Base-by-base conservation (phyloP, 2,113 vertebrate species). In the Lophura nycthemera region DNA sequence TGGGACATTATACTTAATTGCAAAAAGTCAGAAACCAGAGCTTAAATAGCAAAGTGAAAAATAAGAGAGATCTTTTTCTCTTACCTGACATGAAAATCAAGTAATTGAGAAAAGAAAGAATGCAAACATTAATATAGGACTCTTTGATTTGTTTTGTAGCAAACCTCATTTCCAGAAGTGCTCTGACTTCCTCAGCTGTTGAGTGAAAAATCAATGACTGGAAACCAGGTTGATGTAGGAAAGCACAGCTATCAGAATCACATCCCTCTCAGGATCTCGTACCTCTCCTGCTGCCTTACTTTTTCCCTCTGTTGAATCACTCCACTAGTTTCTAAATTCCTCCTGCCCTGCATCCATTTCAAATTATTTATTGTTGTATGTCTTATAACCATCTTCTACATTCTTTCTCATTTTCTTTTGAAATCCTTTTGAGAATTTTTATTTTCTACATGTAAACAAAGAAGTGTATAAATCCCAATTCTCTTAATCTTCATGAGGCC, bases 231-330 rank as follows among this genome's bases (percentile, higher is more conserved):
- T 1, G 27, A 87, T 54, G 13, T 27, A 82, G 60, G 56, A 67
- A 83, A 88, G 15, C 42, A 77, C 24, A 77, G 32, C 38, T 74
- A 38, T 73, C 48, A 82, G 45, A 13, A 36, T 56, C 75, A 73
- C 0, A 0, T 70, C 1, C 0, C 7, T 93, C 24, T 70, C 40
- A 82, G 40, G 10, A n/a, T 54, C 72, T 66, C 0, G 0, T 69
- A 0, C 0, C 7, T 93, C 29, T 70, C 21, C 45, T 71, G 29
- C 10, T 60, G 30, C 34, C 47, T 82, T 87, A 27, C 63, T 81
- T 89, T 8, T 85, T 8, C 29, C 4, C 5, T 65, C 60, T 50
- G 34, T 70, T 78, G 50, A 85, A 78, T 66, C 24, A 10, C 15
- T 78, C 88, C 48, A 34, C 27, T 77, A 16, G 30, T 56, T 85